These are phyloP conservation scores for Entomyzon cyanotis DNA, from an alignment of 2,113 vertebrate species.

Conservation along the genomic window DNA sequence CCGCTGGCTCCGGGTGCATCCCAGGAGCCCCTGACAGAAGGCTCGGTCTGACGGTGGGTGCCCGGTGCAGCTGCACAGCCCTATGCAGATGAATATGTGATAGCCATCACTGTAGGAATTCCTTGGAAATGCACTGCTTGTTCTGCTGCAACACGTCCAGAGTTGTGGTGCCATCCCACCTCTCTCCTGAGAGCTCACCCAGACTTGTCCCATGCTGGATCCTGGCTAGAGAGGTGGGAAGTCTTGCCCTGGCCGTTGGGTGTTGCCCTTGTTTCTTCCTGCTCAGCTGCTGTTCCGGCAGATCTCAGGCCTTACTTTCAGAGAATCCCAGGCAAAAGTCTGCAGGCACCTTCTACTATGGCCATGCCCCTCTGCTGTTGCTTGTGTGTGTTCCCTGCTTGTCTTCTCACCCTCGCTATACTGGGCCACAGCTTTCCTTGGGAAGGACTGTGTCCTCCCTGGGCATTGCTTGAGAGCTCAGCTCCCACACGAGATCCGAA, in stretches of 20 bases:
- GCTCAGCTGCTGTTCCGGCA: not conserved
- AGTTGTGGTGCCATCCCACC: fast-evolving
- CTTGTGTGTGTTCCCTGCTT: fast-evolving
- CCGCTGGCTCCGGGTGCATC: fast-evolving
- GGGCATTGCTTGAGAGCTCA: not conserved
- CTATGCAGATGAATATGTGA: fast-evolving
- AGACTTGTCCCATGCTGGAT: fast-evolving
- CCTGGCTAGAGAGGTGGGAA: not conserved
- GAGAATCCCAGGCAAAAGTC: not conserved
- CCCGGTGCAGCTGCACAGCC: no score
- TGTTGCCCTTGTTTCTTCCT: not conserved
- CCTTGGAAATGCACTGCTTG: fast-evolving
- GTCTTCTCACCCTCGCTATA: fast-evolving
- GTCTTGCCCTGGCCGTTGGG: fast-evolving
- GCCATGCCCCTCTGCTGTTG: fast-evolving
- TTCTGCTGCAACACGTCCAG: fast-evolving
- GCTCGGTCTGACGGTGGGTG: fast-evolving
- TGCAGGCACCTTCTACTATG: not conserved
- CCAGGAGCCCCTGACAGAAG: fast-evolving
- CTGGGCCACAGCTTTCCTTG: not conserved
- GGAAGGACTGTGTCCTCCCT: no score
- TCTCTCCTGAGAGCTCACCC: not conserved
- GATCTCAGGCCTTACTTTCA: fast-evolving
- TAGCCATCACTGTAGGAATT: not conserved
- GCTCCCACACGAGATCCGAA: not conserved